phyloP scores from a whole-genome alignment of 2,797 vertebrate species.

The Crenuchus spilurus region DNA sequence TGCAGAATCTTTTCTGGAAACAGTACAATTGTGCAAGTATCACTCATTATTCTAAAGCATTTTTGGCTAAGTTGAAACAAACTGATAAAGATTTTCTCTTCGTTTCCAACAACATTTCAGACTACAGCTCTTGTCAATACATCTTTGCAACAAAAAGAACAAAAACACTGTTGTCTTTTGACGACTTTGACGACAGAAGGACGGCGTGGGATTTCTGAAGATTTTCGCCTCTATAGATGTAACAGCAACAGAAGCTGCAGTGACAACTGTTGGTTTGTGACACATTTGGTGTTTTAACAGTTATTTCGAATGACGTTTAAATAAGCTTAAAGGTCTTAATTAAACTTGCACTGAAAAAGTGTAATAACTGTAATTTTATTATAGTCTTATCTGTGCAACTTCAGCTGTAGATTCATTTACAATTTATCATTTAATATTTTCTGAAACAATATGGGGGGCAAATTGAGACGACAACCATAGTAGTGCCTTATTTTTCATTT shows the following conservation, averaged over 20 bases:
- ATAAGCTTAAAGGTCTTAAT: conserved; percentile 3
- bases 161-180: conserved; percentile 8
- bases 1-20: too few relatives aligned
- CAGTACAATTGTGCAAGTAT: too few relatives aligned
- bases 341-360: background rate
- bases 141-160: background rate
- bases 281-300: background rate
- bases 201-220: conserved; percentile 9
- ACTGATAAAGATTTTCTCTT: background rate
- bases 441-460: too few relatives aligned
- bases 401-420: too few relatives aligned
- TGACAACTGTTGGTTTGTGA: conserved; percentile 12
- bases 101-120: too few relatives aligned
- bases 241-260: conserved; percentile 1
- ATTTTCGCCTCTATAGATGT: conserved; percentile 7
- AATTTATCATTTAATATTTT: too few relatives aligned
- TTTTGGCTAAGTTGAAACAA: too few relatives aligned
- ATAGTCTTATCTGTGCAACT: background rate
- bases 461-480: too few relatives aligned
- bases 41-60: too few relatives aligned
- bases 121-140: background rate
- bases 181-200: conserved; percentile 3
- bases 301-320: background rate
- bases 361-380: background rate
- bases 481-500: too few relatives aligned